Base-by-base conservation (phyloP, 2,888 invertebrate species). In the Nezara viridula region DNA sequence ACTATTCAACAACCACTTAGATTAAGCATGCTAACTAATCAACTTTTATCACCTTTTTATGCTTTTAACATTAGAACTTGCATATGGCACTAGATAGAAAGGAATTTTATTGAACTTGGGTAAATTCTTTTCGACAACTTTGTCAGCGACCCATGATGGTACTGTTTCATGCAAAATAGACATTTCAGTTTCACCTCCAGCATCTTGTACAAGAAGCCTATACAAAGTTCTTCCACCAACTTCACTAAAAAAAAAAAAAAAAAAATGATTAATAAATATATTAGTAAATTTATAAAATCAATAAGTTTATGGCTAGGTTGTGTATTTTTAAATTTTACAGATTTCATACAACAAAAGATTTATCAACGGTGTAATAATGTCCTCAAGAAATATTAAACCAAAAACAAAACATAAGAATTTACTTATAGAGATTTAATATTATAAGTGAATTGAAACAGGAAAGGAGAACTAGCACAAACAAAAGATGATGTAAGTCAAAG, bases 61-160 rank as follows among this genome's bases (percentile, higher is more conserved):
- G 91, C 94, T 94, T 92, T 96, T 96, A 86, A 94, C 94, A 49
- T 95, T 95, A 52, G 95, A 94, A 90, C 95, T 96, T 49, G 97
- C 95, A 94, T 99, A 98, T n/a, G 99, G 98, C 92, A 98, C 95
- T 89, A 99, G 95, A 93, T 98, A 98, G 93, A 99, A 99, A 47
- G 99, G 98, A 92, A 99, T 96, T 94, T 99, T 99, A 91, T 97
- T 97, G 92, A 99, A 97, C 93, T 98, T 98, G 2, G 98, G 99
- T 91, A 97, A 95, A 91, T 97, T 97, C 94, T 98, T 97, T 92
- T 98, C 98, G 90, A 98, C 96, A 81, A 98, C 97, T 85, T 98
- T 97, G 91, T 98, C 98, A 0, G 97, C 96, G 21, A 99, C 98
- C 99, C 99, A 99, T 24, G 96, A 95, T 0, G 99, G 99, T 24